These are phyloP conservation scores for Corythornis madagascariensis DNA, from an alignment of 2,113 vertebrate genomes.

Conservation along the genomic window DNA sequence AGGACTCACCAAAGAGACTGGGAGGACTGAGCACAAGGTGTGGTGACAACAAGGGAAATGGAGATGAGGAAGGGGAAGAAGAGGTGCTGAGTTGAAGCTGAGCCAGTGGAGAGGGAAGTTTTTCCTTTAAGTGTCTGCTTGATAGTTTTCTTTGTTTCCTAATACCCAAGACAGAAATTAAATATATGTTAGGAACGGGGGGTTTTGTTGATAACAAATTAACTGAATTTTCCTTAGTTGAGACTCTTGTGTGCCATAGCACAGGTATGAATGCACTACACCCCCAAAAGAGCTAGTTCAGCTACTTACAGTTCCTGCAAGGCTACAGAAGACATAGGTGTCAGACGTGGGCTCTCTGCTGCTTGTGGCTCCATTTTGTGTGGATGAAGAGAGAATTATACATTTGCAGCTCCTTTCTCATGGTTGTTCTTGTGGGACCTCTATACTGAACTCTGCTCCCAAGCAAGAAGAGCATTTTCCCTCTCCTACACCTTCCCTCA, in stretches of 20 bases:
- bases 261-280: not conserved
- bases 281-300: not conserved
- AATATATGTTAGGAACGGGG: no score
- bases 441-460: not conserved
- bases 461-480: not conserved
- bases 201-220: not conserved
- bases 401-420: not conserved
- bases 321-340: not conserved
- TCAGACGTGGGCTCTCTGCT: not conserved
- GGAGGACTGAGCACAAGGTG: not conserved
- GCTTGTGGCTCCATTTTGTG: not conserved
- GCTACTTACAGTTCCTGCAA: not conserved
- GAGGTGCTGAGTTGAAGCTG: not conserved
- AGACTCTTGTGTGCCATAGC: no score
- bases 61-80: not conserved
- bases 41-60: not conserved
- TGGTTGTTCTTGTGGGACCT: not conserved
- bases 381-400: not conserved
- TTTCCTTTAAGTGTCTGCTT: not conserved
- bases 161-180: not conserved
- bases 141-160: not conserved
- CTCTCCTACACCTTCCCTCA: not conserved
- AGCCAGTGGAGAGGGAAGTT: not conserved
- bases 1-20: not conserved
- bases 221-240: not conserved